These are phyloP conservation scores for Calonectris borealis DNA, from an alignment of 2,113 vertebrate genomes.

Conservation along the genomic window DNA sequence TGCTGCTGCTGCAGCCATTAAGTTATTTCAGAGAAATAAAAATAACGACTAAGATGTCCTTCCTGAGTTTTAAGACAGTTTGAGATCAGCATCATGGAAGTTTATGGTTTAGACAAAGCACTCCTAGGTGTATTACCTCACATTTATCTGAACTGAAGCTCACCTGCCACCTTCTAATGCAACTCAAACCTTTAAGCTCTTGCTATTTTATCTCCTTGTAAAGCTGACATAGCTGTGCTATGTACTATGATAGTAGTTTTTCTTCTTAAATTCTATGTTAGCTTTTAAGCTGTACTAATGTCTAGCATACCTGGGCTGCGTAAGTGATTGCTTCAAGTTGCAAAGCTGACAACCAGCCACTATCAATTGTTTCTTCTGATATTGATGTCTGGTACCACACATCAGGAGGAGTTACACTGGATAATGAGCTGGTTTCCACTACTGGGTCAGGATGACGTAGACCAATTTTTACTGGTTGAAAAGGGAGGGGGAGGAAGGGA, in stretches of 20 bases:
- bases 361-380: slow-evolving; percentile 93
- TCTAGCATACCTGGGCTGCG: slow-evolving; percentile 85
- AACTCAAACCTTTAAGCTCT: neutral
- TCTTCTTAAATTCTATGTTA: neutral
- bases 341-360: slow-evolving; percentile 92
- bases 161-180: neutral
- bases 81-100: neutral
- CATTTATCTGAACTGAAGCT: neutral
- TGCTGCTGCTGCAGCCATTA: neutral
- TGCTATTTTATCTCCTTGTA: neutral
- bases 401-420: slow-evolving; percentile 93
- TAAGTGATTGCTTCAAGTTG: slow-evolving; percentile 98
- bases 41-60: neutral
- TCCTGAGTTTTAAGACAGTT: neutral
- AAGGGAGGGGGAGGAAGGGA: neutral
- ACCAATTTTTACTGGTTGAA: slow-evolving; percentile 87
- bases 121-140: neutral
- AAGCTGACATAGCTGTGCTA: neutral
- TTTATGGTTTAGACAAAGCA: neutral
- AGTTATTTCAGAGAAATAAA: neutral
- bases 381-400: slow-evolving; percentile 96
- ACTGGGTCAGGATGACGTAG: slow-evolving; percentile 95
- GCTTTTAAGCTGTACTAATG: neutral
- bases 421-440: slow-evolving; percentile 96
- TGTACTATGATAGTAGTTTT: neutral